Conservation (phyloP, 2,113 vertebrate species). For the Pantherophis guttatus region DNA sequence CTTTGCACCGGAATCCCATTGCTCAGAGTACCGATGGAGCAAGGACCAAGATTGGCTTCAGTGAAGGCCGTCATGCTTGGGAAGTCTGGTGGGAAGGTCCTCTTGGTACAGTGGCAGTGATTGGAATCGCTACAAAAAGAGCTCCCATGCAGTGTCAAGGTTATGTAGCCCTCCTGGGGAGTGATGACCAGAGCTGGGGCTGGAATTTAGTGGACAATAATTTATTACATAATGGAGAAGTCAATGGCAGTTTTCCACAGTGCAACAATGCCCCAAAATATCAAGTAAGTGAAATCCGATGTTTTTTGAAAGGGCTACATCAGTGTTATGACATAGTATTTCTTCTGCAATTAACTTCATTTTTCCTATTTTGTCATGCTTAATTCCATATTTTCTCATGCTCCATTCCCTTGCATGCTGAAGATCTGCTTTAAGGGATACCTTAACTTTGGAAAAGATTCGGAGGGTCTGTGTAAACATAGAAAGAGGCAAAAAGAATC, state of each 20-base stretch:
- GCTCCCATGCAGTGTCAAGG: slow-evolving; percentile 97
- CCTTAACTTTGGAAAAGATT: neutral
- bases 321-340: neutral
- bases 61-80: slow-evolving; percentile 95
- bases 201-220: slow-evolving; percentile 99
- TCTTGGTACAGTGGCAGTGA: slow-evolving; percentile 94
- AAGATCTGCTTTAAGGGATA: neutral
- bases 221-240: slow-evolving; percentile 94
- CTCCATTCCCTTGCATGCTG: neutral
- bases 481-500: neutral
- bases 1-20: slow-evolving; percentile 96
- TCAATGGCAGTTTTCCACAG: slow-evolving; percentile 96
- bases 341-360: neutral
- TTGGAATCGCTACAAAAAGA: slow-evolving; percentile 94
- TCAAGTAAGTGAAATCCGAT: slow-evolving; percentile 76
- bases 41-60: slow-evolving; percentile 95
- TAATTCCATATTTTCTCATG: neutral
- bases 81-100: slow-evolving; percentile 99
- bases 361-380: neutral
- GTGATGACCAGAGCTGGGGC: slow-evolving; percentile 98
- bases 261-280: slow-evolving; percentile 99
- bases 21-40: slow-evolving; percentile 98
- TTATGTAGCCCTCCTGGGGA: slow-evolving; percentile 93
- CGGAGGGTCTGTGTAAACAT: neutral
- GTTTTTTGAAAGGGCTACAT: neutral